phyloP scores from a whole-genome alignment of 2,797 vertebrate species.

The Hemitrygon akajei region DNA sequence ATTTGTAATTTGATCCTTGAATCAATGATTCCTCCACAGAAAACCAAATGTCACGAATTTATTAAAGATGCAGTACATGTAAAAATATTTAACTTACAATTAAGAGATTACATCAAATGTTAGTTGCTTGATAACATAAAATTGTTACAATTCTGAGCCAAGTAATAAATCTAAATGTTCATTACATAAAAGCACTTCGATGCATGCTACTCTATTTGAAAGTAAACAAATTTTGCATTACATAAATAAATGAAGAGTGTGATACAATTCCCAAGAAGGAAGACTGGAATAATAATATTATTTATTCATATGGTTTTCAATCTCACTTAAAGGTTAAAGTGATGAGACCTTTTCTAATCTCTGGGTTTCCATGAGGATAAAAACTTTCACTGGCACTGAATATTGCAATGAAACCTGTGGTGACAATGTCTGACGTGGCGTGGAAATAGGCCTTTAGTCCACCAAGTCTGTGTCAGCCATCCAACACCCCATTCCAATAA shows the following conservation, averaged over 20 bases:
- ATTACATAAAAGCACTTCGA: neutral
- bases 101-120: neutral
- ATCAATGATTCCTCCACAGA: neutral
- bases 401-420: too few species aligned
- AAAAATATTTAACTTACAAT: neutral
- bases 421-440: too few species aligned
- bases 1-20: neutral
- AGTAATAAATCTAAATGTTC: neutral
- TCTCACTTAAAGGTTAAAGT: too few species aligned
- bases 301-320: too few species aligned
- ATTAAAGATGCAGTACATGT: neutral
- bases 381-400: too few species aligned
- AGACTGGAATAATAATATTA: too few species aligned
- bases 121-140: neutral
- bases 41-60: neutral
- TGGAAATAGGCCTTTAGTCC: too few species aligned
- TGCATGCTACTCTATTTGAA: neutral
- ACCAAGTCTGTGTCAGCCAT: too few species aligned
- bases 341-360: too few species aligned
- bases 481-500: too few species aligned
- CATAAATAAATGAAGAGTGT: neutral
- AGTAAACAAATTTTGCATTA: neutral
- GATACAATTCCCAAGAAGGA: neutral
- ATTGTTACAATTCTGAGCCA: neutral
- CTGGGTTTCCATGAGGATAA: too few species aligned